A percentile compares a stretch with the other conserved stretches of the same genome.
Evolutionary conservation across 2,888 invertebrate genomes (phyloP).

Genomic region (Palloptera scutellata): DNA sequence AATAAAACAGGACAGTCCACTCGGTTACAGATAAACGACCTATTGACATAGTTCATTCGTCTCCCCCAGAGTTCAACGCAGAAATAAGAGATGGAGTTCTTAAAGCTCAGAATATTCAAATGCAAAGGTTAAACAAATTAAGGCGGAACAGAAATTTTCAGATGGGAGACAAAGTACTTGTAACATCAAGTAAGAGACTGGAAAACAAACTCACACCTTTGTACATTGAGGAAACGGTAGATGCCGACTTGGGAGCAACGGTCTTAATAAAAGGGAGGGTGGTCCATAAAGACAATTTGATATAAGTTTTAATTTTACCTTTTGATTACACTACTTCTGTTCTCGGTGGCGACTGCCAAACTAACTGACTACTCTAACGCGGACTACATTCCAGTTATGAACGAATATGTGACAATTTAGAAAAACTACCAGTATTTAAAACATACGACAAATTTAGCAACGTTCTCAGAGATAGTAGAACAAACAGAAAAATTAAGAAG

Average conservation of each 20-base stretch:
- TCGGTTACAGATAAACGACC: conserved; percentile 29
- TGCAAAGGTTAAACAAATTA: conserved; percentile 27
- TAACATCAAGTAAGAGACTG: conserved; percentile 32
- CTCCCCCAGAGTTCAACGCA: conserved; percentile 15
- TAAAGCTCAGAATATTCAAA: conserved; percentile 24
- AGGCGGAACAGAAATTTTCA: conserved; percentile 32
- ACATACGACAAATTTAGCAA: too few species aligned
- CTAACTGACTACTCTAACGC: too few species aligned
- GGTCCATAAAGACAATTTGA: too few species aligned
- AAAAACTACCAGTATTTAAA: too few species aligned
- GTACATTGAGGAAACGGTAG: too few species aligned
- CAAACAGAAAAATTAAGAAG: conserved; percentile 19
- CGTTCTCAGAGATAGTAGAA: conserved; percentile 4
- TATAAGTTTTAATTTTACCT: conserved; percentile 2
- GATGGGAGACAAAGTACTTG: conserved; percentile 30
- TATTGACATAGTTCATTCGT: conserved; percentile 1
- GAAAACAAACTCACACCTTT: too few species aligned
- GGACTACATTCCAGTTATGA: too few species aligned
- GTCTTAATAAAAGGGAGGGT: too few species aligned
- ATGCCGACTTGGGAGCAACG: too few species aligned
- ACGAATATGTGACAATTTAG: too few species aligned
- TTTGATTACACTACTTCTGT: conserved; percentile 1
- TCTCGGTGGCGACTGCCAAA: neutral
- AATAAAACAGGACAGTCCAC: conserved; percentile 34
- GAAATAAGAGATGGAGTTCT: conserved; percentile 25